Base-by-base conservation (phyloP, 1,140 invertebrate species). In the Brachionus calyciflorus region DNA sequence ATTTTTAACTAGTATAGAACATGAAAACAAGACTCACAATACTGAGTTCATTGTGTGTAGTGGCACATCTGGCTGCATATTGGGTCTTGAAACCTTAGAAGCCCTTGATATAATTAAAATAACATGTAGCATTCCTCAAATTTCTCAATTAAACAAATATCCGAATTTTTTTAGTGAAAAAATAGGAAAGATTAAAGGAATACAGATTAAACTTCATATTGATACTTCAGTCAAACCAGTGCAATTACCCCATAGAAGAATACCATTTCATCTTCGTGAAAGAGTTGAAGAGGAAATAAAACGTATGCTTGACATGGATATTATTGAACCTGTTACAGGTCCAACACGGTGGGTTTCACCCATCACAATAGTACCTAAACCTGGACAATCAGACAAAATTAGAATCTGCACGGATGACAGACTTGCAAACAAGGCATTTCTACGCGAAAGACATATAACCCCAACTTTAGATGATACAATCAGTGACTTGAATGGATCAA, bases 401-500 rank as follows among this genome's bases (percentile, higher is more conserved):
- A 41, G 69, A 44, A 75, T 78, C 33, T 53, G 48, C 14, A 44
- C 70, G 1, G 77, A 78, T 30, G 17, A 55, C 17, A 76, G 51
- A 30, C 51, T 75, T 24, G 30, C 53, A 17, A 78, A 78, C 48
- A 33, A 76, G 9, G 57, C 33, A 30, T 53, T 76, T 24, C 12
- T 53, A 37, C 26, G 53, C 30, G 77, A 78, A 41, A 76, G 53
- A 30, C 53, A 24, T 30, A 30, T 51, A 19, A 26, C 51, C n/a
- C 76, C 76, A 44, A 65, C 57, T 30, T 19, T 77, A 30, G 78
- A 80, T 1, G 77, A 79, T 14, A 76, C 78, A 5, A 37, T 68
- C 24, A 26, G 24, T 28, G 51, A 55, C 21, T 21, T 26, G 14
- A 55, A 55, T 24, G 82, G 82, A 21, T 81, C 83, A 70, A 84